Evolutionary conservation across 2,888 invertebrate species (phyloP).

Genomic region (Pollenia angustigena): DNA sequence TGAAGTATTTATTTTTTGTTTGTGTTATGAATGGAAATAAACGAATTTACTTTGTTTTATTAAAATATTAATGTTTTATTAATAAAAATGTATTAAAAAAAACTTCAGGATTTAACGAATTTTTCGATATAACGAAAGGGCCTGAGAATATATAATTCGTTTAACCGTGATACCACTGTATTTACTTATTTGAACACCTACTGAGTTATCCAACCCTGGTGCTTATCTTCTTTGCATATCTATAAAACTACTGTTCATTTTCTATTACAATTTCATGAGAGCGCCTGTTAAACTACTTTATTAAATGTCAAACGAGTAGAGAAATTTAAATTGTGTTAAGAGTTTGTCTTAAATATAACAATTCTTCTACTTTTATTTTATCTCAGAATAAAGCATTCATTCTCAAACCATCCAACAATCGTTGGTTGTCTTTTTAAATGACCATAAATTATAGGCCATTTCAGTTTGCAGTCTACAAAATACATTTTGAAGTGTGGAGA

Average conservation of each 20-base stretch:
- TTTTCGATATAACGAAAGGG: no score
- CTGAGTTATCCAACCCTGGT: no score
- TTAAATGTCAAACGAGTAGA: conserved; percentile 29
- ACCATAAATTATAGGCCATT: not conserved
- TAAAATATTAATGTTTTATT: no score
- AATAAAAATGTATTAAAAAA: no score
- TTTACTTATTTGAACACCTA: no score
- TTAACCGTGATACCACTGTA: no score
- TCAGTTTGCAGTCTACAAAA: not conserved
- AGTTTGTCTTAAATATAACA: not conserved
- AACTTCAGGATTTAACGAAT: no score
- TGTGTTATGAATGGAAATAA: no score
- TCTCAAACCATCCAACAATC: not conserved
- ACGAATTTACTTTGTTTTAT: no score
- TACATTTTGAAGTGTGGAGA: not conserved
- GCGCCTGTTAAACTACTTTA: not conserved
- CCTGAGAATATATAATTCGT: no score
- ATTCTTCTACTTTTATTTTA: conserved; percentile 19
- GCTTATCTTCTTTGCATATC: no score
- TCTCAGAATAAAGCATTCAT: not conserved
- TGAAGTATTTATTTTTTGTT: no score
- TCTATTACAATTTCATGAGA: not conserved
- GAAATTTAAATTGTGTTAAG: conserved; percentile 38
- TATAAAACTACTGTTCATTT: not conserved
- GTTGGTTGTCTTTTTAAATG: not conserved